Conservation (phyloP, 2,888 invertebrate genomes). For the Cheilosia impressa region DNA sequence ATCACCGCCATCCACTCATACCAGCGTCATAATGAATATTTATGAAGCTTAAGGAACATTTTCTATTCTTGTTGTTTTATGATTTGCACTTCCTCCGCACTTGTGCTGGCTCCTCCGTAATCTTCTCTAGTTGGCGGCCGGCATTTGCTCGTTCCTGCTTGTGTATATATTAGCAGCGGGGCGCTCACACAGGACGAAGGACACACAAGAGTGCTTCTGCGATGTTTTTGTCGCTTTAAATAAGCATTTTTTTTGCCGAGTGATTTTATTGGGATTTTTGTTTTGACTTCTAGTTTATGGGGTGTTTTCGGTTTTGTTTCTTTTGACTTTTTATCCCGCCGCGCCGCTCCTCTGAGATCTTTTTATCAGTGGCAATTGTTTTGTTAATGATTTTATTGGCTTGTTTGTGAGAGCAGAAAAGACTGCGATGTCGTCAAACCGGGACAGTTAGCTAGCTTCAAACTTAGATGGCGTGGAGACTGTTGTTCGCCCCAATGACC, state of each 20-base stretch:
- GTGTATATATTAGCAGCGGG: background rate
- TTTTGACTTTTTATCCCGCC: conserved; percentile 20
- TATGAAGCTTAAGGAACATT: conserved; percentile 82
- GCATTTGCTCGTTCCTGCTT: conserved; percentile 15
- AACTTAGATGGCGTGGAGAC: background rate
- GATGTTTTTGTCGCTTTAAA: conserved; percentile 53
- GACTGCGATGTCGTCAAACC: conserved; percentile 20
- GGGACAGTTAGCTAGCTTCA: background rate
- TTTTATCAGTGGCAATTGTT: conserved; percentile 71
- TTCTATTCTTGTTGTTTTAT: conserved; percentile 81
- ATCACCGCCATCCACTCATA: conserved; percentile 5
- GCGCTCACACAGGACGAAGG: conserved; percentile 1
- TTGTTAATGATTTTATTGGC: conserved; percentile 72
- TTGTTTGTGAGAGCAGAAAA: conserved; percentile 53
- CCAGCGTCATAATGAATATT: conserved; percentile 80
- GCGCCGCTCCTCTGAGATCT: conserved; percentile 12
- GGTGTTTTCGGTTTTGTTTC: conserved; percentile 39
- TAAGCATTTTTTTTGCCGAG: conserved; percentile 46
- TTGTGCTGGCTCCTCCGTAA: conserved; percentile 10
- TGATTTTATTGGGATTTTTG: conserved; percentile 63
- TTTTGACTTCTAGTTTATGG: conserved; percentile 60
- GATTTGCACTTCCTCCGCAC: conserved; percentile 79
- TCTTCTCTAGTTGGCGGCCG: conserved; percentile 16
- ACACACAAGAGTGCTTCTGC: conserved; percentile 16
- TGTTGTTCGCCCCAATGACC: background rate